Percentiles rank a stretch among this genome's conserved stretches.
phyloP scores from a whole-genome alignment of 1,140 invertebrate species.

The Brachystomella parvula region DNA sequence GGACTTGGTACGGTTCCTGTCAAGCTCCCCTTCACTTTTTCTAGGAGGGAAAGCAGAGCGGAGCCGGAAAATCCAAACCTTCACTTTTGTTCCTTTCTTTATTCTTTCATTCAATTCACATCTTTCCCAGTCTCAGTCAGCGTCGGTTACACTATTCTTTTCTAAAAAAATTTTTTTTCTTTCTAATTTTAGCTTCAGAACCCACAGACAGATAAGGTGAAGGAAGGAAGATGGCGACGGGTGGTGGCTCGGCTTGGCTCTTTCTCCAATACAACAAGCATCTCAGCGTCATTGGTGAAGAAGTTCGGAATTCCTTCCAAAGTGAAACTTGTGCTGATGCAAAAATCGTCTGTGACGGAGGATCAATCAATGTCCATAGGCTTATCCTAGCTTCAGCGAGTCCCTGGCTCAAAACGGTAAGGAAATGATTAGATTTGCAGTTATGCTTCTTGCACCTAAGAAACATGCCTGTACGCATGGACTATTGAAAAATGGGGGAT shows the following conservation, averaged over 20 bases:
- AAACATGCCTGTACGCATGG: not conserved
- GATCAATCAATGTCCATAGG: conserved; percentile 36
- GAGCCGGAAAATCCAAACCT: not conserved
- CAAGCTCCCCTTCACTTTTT: no score
- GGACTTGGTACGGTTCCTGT: no score
- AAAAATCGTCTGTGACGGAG: conserved; percentile 38
- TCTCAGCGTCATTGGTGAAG: conserved; percentile 37
- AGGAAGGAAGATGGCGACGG: conserved; percentile 22
- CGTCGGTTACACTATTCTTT: not conserved
- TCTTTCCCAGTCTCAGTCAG: not conserved
- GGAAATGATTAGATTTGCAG: conserved; percentile 1
- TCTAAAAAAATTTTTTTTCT: no score
- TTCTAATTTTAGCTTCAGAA: no score
- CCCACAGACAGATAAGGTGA: not conserved
- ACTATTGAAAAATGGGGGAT: no score
- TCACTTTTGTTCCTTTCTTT: not conserved
- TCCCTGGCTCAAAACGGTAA: conserved; percentile 38
- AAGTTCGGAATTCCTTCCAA: conserved; percentile 36
- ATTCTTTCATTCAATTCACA: not conserved
- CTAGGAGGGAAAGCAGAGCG: no score
- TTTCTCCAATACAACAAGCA: conserved; percentile 39
- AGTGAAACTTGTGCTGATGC: conserved; percentile 36
- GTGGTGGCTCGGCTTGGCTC: conserved; percentile 35
- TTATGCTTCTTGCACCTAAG: not conserved
- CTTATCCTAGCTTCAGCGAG: conserved; percentile 36